Evolutionary conservation across 2,113 vertebrate species (phyloP), one percentile per base, ranked within the genome.

Genomic region (Crotophaga sulcirostris): DNA sequence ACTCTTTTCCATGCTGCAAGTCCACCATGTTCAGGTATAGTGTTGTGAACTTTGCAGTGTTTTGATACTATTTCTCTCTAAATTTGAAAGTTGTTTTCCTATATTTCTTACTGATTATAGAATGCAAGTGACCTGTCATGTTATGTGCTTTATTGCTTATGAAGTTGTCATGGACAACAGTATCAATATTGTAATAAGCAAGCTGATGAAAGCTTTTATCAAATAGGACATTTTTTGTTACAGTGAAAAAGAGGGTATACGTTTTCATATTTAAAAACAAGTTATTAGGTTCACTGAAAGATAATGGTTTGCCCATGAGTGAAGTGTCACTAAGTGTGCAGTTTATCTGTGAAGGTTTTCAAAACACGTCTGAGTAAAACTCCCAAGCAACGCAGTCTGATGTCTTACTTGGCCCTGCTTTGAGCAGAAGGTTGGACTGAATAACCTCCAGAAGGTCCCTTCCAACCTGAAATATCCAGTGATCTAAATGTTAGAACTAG

Each of bases 1-100:
- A 97, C 99, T 99, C 42, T 99, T 99, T 96, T 99, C 99, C 68
- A 99, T 99, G 99, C 97, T 99, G 59, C 99, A 99, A 97, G 98
- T 99, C 66, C 99, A 99, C 96, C 99, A 99, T 54, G 99, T 99
- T 60, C 99, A 99, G 99, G 99, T 99, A 97, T 33, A 96, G 58
- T 70, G 45, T 67, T 85, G 49, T 13, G 24, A 79, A 80, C 9
- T 49, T 77, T 10, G 29, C 66, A 56, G 66, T 90, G 28, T 60
- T 93, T 34, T 59, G 25, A 18, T 55, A 68, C 10, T 72, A 51
- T 79, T 91, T 89, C 10, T 78, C 5, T 60, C 19, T n/a, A 40
- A 68, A 56, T 68, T 66, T 74, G 23, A 12, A 55, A 52, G 31
- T 47, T 54, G 10, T 66, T 89, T 87, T 44, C 28, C 9, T 51